Evolutionary conservation across 2,113 vertebrate species (phyloP), one percentile per base, ranked within the genome.

Genomic region (Tetraodon nigroviridis): DNA sequence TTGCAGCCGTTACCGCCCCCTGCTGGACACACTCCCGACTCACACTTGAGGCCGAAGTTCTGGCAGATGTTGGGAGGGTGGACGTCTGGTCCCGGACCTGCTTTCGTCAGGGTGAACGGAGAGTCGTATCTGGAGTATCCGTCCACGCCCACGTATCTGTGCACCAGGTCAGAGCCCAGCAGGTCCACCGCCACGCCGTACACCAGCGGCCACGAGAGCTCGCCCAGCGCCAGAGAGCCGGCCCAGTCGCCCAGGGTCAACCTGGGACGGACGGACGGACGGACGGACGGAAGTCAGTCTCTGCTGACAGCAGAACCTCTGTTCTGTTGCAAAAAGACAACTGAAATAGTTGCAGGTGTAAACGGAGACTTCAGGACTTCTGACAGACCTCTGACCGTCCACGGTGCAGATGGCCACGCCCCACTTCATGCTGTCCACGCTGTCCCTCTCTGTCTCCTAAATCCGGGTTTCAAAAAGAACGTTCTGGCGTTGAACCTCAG

Each of bases 341-440:
- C 12, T 37, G 12, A 1, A 37, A 37, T 37, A 11, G 32, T 37
- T 37, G 32, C 11, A 37, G 2, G 12, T 12, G 6, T 32, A 32
- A 6, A 32, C 5, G 1, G 5, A 2, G 8, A 32, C n/a, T n/a
- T n/a, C n/a, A n/a, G n/a, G n/a, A n/a, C 20, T 19, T 7, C 1
- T 8, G 15, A 27, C 15, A 7, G 68, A 88, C 88, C 88, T 88
- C 58, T 89, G 88, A 44, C 88, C 86, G n/a, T 88, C 88, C 51
- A 87, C 85, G 1, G 88, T 88, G 75, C 88, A 89, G 57, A 89
- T 16, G 0, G 88, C 87, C 45, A 88, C 77, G 6, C 75, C 85
- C 88, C 88, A 88, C 21, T 81, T 87, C 0, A 16, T 20, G 51
- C 57, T 20, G 63, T 73, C 77, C 55, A 57, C 13, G 47, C 22